Base-by-base conservation (phyloP, 2,113 vertebrate species). In the Carassius gibelio region DNA sequence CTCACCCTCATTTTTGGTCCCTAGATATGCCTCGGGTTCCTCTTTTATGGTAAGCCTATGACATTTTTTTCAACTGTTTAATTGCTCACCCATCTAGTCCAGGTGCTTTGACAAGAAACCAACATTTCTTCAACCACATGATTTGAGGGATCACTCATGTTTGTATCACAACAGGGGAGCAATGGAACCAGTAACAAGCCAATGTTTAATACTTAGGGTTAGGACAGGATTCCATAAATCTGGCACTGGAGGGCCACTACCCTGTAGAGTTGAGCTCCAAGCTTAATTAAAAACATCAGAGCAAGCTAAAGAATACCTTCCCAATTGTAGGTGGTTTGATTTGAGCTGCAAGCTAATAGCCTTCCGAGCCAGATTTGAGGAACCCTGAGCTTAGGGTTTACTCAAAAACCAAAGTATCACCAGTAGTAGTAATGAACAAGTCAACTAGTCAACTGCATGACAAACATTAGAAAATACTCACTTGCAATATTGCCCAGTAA, bases 401-500 rank as follows among this genome's bases (percentile, higher is more conserved):
- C 38, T 74, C 21, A 48, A 21, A 38, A 48, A 19, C 21, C 10
- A 9, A 13, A 14, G 42, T 48, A 74, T 74, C 4, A 74, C 17
- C 38, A 48, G 23, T 23, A 48, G 71, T 48, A 48, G 36, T 74
- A 48, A 48, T 48, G 36, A 74, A 55, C 21, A 30, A 21, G 8
- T 34, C 13, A 64, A 50, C 11, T 14, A 45, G 42, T 8, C 42
- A 45, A 45, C 42, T 42, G 10, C 17, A 38, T 17, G 36, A 19
- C 61, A 57, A n/a, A 19, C 19, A 55, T 7, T 36, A 13, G 14
- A 62, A 26, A 0, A 66, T 0, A 90, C 94, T 92, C 88, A 95
- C 95, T 87, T 93, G 94, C 97, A 99, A 48, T 94, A 89, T 8
- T 90, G 91, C 81, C 97, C 97, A 0, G 96, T 97, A 94, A 96